Evolutionary conservation across 1,140 invertebrate genomes (phyloP), one percentile per base, ranked within the genome.

Genomic region (Cyclargus thomasi): DNA sequence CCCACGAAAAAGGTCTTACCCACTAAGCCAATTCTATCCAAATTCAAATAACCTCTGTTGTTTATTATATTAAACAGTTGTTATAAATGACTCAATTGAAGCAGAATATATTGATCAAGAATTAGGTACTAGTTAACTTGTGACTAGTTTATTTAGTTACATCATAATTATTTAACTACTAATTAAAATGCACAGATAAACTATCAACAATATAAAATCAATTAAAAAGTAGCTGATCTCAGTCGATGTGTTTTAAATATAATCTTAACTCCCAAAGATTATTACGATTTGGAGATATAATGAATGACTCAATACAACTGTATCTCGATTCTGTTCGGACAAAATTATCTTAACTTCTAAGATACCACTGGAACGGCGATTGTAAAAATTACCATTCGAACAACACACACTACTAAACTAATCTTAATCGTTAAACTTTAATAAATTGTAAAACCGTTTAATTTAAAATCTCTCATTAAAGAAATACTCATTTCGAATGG

Each of bases 401-500:
- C 39, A 47, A 47, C 39, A 1, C 14, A 47, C 39, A 11, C 14
- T 1, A 11, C 39, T 47, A 2, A 8, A 8, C 39, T 47, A 47
- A 47, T 47, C 39, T 47, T 0, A 47, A 47, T 47, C 39, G 39
- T 11, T 47, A 47, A 47, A 47, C 39, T 47, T 47, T 47, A 47
- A 47, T 47, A 47, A 47, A 47, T 47, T 47, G 39, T 47, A 47
- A 47, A 47, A 47, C 39, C 39, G 39, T 47, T 47, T 47, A 47
- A 47, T 47, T 47, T 47, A 47, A 47, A 47, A 47, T 47, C 39
- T 11, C 39, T 47, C 39, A 47, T 47, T 47, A 14, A 47, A 47
- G 39, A 59, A 59, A 59, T 21, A 20, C 18, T 59, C 55, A 59
- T 59, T 59, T 59, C 39, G 20, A 59, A 59, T 59, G 18, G 55